Conservation (phyloP, 2,113 vertebrate genomes). For the Lates calcarifer region DNA sequence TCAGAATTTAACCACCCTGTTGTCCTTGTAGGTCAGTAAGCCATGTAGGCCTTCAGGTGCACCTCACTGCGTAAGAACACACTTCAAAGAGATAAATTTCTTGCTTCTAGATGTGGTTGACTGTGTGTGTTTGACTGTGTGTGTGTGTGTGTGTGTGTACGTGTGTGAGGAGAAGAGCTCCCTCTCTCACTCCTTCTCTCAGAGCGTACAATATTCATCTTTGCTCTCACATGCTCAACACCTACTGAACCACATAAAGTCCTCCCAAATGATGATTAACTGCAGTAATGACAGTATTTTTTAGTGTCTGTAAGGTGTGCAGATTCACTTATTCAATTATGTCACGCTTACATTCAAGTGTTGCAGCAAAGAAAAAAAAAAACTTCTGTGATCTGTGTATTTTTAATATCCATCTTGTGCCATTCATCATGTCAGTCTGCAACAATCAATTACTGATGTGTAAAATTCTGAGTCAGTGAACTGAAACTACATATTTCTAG, state of each 20-base stretch:
- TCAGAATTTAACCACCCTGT: slow-evolving; percentile 36
- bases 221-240: slow-evolving; percentile 44
- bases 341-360: slow-evolving; percentile 2
- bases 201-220: slow-evolving; percentile 64
- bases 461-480: slow-evolving; percentile 10
- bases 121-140: slow-evolving; percentile 14
- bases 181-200: slow-evolving; percentile 17
- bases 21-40: slow-evolving; percentile 70
- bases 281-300: slow-evolving; percentile 63
- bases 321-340: slow-evolving; percentile 48
- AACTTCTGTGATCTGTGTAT: neutral
- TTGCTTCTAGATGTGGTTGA: slow-evolving; percentile 37
- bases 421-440: slow-evolving; percentile 21
- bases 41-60: slow-evolving; percentile 62
- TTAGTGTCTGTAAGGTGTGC: slow-evolving; percentile 57
- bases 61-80: slow-evolving; percentile 25
- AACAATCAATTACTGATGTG: slow-evolving; percentile 19
- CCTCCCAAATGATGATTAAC: slow-evolving; percentile 76
- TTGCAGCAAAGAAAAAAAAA: slow-evolving; percentile 4
- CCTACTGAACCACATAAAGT: slow-evolving; percentile 63
- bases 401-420: slow-evolving; percentile 13
- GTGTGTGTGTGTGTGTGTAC: slow-evolving; percentile 19
- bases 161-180: slow-evolving; percentile 17
- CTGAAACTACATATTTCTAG: slow-evolving; percentile 35
- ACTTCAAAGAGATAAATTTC: slow-evolving; percentile 59